phyloP scores from a whole-genome alignment of 2,113 vertebrate species.

The Tenebrosternarchus preto region DNA sequence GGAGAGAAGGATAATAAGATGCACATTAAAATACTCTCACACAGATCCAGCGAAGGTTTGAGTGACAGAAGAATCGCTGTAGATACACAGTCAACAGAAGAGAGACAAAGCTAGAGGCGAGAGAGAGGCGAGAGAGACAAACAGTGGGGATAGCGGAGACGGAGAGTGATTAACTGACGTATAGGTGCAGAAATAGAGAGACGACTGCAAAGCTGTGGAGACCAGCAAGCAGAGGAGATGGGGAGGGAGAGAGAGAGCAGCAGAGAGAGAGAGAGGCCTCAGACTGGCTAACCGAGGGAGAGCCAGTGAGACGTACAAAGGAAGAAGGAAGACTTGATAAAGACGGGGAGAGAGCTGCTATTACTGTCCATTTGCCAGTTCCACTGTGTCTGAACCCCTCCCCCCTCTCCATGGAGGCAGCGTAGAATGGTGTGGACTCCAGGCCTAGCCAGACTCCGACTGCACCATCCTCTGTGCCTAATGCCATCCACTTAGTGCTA shows the following conservation, averaged over 20 bases:
- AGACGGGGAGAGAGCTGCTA: neutral
- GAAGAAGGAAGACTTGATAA: neutral
- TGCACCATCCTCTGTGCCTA: slow-evolving; percentile 10
- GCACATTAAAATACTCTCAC: neutral
- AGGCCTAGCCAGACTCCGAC: too few species aligned
- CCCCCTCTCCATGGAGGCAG: too few species aligned
- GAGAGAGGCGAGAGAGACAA: too few species aligned
- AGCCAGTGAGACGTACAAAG: too few species aligned
- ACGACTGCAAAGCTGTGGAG: too few species aligned
- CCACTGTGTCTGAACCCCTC: too few species aligned
- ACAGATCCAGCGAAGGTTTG: neutral
- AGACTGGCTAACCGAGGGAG: too few species aligned
- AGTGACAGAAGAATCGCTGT: too few species aligned
- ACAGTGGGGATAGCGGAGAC: neutral
- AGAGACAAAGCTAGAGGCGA: neutral
- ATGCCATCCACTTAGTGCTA: slow-evolving; percentile 28
- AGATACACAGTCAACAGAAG: neutral
- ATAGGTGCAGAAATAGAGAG: too few species aligned
- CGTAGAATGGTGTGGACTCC: too few species aligned
- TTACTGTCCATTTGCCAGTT: neutral
- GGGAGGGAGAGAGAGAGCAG: neutral
- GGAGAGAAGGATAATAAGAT: too few species aligned
- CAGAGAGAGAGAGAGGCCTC: too few species aligned
- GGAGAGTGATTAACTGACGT: neutral
- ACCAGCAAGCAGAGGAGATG: neutral